Base-by-base conservation (phyloP, 2,888 invertebrate genomes). In the Noctua janthina region DNA sequence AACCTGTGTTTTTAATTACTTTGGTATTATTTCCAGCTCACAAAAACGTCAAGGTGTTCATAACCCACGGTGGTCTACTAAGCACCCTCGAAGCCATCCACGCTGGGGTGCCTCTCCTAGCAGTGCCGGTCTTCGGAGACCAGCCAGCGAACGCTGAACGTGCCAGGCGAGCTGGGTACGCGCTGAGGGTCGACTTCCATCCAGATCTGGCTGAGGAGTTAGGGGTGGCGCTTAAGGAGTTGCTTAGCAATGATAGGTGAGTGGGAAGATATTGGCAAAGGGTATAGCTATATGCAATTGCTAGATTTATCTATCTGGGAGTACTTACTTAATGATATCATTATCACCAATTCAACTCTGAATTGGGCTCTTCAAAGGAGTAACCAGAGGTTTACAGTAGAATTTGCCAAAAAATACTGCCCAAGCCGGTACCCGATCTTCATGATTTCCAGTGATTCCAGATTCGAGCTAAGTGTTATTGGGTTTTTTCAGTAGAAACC, bases 51-150 rank as follows among this genome's bases (percentile, higher is more conserved):
- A 79, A 0, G 90, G 88, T 64, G 78, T 92, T 94, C 78, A 94
- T 94, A 64, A 93, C 93, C 0, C 94, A 94, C 81, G 93, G 93
- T 0, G 94, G 94, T 1, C 82, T 93, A 5, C 92, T 94, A 1
- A 94, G 94, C 82, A 91, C 89, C 0, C 54, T 93, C 7, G 94
- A 94, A 74, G 93, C 94, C 0, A 46, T 93, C 0, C 86, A 91
- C 29, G 88, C 86, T n/a, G 95, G 95, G 0, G 93, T 96, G 0
- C 95, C 95, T 0, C 76, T 95, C 0, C 87, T 96, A 20, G 93
- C 93, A 0, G 80, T 95, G 0, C 95, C 95, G 0, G 91, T 95
- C 20, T 95, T 93, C 49, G 95, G 93, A 2, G 96, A 96, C 84
- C 96, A 96, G 88, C 93, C 92, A 0, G 81, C 83, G 13, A 95